Evolutionary conservation across 2,113 vertebrate genomes (phyloP).

Genomic region (Montifringilla adamsi): DNA sequence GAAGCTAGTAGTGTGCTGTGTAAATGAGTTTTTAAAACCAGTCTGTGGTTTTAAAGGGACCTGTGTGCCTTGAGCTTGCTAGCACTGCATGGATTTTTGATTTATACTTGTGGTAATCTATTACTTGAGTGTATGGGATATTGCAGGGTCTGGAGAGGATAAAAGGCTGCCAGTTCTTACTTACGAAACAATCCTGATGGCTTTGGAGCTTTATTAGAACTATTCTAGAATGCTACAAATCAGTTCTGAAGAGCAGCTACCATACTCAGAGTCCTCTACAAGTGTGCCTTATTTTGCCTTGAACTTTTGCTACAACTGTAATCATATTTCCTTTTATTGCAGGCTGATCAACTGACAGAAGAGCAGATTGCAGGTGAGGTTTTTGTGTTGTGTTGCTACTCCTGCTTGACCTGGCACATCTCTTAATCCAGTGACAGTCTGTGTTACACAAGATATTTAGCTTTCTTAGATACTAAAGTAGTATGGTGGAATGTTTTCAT

Average conservation of each 20-base stretch:
- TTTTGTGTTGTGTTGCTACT: constrained; percentile 18
- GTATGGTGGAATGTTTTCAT: not conserved
- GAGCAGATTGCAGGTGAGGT: constrained; percentile 98
- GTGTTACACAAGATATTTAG: constrained; percentile 34
- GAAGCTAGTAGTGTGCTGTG: not conserved
- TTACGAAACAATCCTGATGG: not conserved
- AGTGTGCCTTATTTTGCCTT: not conserved
- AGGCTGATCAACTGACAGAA: constrained; percentile 99
- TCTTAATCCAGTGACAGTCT: constrained; percentile 18
- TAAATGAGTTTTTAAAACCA: not conserved
- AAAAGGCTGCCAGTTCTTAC: not conserved
- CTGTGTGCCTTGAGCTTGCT: not conserved
- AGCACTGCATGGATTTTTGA: not conserved
- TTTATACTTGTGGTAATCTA: not conserved
- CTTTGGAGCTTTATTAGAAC: not conserved
- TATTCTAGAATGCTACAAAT: not conserved
- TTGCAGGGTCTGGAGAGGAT: not conserved
- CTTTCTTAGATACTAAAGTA: not conserved
- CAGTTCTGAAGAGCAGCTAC: not conserved
- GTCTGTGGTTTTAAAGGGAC: not conserved
- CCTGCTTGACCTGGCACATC: not conserved
- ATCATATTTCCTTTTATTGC: constrained; percentile 50
- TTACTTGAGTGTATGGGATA: not conserved
- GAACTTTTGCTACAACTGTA: not conserved
- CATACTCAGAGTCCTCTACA: not conserved